Base-by-base conservation (phyloP, 1,140 invertebrate genomes). In the Rhizoglyphus robini region DNA sequence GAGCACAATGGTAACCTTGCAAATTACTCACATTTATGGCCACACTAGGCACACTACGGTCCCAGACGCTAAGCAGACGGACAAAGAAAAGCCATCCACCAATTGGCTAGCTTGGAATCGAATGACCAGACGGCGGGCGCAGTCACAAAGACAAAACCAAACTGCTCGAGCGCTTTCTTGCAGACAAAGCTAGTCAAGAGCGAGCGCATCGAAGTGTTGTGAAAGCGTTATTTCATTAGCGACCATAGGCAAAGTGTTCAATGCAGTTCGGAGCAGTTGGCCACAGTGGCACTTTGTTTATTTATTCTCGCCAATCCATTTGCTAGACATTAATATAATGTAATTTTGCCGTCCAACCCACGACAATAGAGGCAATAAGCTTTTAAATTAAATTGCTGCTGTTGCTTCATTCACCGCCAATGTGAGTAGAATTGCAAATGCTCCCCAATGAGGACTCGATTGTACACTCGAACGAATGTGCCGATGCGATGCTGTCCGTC, bases 271-370 rank as follows among this genome's bases (percentile, higher is more conserved):
- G n/a, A n/a, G n/a, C n/a, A n/a, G n/a, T n/a, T n/a, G n/a, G n/a
- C n/a, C n/a, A n/a, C 18, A 8, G 51, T 23, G 23, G 51, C 51
- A 54, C 51, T 54, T 54, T 54, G 51, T 54, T 54, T 54, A 54
- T 54, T 54, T 54, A 54, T 54, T 54, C 51, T 8, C 51, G 51
- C 51, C 51, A 54, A 54, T 54, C 51, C 51, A 54, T 54, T 54
- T 54, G 8, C 51, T 54, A 8, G 51, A 54, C 51, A 54, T 54
- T 54, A 54, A 54, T 54, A 54, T 54, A 54, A 54, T 54, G 15
- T 46, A 23, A 15, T 41, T 41, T 18, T 8, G 36, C 18, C 36
- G 36, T 41, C n/a, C n/a, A 20, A 32, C 8, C 51, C 8, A 20
- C 23, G 23, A 54, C 23, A 5, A 32, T 8, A 54, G 20, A 8